Evolutionary conservation across 2,888 invertebrate species (phyloP), one percentile per base, ranked within the genome.

Genomic region (Drosophila quinaria): DNA sequence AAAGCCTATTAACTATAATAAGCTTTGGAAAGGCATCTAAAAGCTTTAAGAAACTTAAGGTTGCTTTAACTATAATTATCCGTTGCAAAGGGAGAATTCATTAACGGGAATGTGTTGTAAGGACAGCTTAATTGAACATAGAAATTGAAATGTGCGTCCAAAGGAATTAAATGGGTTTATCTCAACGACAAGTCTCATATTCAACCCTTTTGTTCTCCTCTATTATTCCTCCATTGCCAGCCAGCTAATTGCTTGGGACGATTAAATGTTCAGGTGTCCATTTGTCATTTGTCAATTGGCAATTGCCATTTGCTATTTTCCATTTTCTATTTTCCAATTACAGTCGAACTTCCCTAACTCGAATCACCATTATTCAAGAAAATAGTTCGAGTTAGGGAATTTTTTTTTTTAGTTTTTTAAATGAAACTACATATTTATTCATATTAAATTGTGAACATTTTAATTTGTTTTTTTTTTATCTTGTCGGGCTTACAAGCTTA

Each of bases 191-290:
- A 56, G 50, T 33, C 11, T 15, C 25, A 22, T 39, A 35, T 71
- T 69, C 54, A 10, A 15, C n/a, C 35, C 8, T 39, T 31, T 17
- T n/a, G 11, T 3, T 11, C 10, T 17, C 5, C 10, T 8, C 4
- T 33, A 33, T 11, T 33, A 10, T 19, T 19, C 22, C 29, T 33
- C 9, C 17, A 29, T 35, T 42, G 56, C 10, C 47, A 55, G 39
- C 35, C 49, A 10, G 59, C 63, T 78, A 79, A 78, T 74, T 78
- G 79, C 60, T 46, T 55, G 10, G 50, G 49, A 51, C 58, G 60
- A 74, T 74, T 73, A 61, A 61, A 56, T 58, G 68, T 54, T 47
- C 56, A 58, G 63, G 47, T 56, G 46, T 52, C 51, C 75, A 29
- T 68, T 74, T 56, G 51, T 58, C 50, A 44, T 51, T 62, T 29